A percentile compares a stretch with the other conserved stretches of the same genome.
phyloP scores from a whole-genome alignment of 2,797 vertebrate genomes.

The Micromesistius poutassou region DNA sequence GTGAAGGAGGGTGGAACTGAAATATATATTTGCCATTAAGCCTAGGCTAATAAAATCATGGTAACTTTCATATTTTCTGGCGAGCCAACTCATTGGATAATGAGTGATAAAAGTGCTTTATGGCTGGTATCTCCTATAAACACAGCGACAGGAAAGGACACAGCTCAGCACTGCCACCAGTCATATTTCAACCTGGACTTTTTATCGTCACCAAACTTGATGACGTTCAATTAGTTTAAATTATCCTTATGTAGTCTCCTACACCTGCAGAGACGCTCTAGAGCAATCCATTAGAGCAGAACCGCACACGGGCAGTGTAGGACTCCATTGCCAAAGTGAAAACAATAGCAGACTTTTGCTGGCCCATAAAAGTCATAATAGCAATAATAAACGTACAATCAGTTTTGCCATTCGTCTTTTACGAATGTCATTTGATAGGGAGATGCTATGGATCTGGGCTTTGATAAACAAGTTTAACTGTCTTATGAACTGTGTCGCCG shows the following conservation, averaged over 20 bases:
- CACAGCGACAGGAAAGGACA: too few relatives aligned
- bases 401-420: too few relatives aligned
- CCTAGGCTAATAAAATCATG: constrained; percentile 36
- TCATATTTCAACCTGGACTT: constrained; percentile 40
- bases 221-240: constrained; percentile 36
- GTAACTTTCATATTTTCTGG: constrained; percentile 51
- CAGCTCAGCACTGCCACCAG: constrained; percentile 17
- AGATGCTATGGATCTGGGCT: too few relatives aligned
- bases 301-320: too few relatives aligned
- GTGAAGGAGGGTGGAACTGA: neutral
- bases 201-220: constrained; percentile 33
- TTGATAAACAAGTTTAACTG: too few relatives aligned
- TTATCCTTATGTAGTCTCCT: constrained; percentile 36
- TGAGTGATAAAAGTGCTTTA: constrained; percentile 42
- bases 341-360: neutral
- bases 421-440: too few relatives aligned
- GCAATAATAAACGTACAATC: neutral
- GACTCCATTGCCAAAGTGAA: neutral
- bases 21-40: constrained; percentile 26
- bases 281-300: too few relatives aligned
- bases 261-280: constrained; percentile 12
- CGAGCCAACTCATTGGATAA: constrained; percentile 41
- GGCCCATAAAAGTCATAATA: neutral
- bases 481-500: too few relatives aligned
- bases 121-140: neutral